Percentiles rank a stretch among this genome's conserved stretches.
Evolutionary conservation across 2,888 invertebrate genomes (phyloP).

Genomic region (Aradus depressus): DNA sequence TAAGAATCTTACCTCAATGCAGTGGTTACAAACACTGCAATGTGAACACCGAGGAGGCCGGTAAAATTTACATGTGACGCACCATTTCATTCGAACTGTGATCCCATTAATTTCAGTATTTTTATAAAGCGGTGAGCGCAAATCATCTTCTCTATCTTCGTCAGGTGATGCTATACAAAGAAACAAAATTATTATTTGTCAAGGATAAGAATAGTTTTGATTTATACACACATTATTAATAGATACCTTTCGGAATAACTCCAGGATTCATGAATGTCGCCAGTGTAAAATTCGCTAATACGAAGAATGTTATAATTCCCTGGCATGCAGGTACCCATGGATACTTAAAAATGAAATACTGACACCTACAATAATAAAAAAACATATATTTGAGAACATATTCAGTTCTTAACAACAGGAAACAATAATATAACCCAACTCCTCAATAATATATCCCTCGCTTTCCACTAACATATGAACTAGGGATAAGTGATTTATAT

Average conservation of each 20-base stretch:
- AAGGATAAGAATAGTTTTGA: not conserved
- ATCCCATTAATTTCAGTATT: constrained; percentile 97
- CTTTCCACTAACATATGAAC: too few relatives aligned
- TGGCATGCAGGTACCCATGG: constrained; percentile 89
- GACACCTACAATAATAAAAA: constrained; percentile 55
- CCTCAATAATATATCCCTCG: too few relatives aligned
- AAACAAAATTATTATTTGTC: constrained; percentile 12
- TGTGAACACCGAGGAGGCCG: constrained; percentile 97
- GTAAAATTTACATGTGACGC: constrained; percentile 99
- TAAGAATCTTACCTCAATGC: constrained; percentile 66
- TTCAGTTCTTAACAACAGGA: too few relatives aligned
- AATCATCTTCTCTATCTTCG: constrained; percentile 95
- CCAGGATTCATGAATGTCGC: constrained; percentile 99
- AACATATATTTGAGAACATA: too few relatives aligned
- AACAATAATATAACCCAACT: too few relatives aligned
- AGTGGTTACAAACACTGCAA: constrained; percentile 98
- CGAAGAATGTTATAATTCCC: constrained; percentile 91
- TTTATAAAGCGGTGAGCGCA: constrained; percentile 89
- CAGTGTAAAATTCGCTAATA: constrained; percentile 94
- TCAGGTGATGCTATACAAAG: constrained; percentile 70
- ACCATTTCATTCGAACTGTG: constrained; percentile 99
- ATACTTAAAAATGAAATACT: constrained; percentile 68
- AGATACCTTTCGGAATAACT: constrained; percentile 87
- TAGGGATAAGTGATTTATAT: too few relatives aligned
- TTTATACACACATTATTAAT: not conserved